A percentile compares a stretch with the other conserved stretches of the same genome.
phyloP scores from a whole-genome alignment of 2,113 vertebrate genomes.

The Ramphastos sulfuratus region DNA sequence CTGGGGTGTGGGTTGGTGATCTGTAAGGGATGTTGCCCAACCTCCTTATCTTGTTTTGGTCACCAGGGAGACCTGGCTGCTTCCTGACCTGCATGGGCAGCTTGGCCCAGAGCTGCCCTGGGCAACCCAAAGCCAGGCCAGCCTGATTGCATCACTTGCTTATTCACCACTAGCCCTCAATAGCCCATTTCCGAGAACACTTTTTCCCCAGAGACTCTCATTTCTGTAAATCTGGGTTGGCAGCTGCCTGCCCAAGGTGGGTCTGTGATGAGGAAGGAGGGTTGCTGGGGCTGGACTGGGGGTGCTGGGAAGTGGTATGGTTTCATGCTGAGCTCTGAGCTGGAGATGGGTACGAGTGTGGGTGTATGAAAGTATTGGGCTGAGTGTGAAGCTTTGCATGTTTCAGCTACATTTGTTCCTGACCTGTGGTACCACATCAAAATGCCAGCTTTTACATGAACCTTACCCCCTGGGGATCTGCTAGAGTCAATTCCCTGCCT shows the following conservation, averaged over 20 bases:
- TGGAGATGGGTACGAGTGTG: accelerated
- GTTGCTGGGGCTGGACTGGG: neutral
- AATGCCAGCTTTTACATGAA: neutral
- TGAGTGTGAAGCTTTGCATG: neutral
- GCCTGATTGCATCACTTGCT: accelerated
- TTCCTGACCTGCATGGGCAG: neutral
- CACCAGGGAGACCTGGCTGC: neutral
- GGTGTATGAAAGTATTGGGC: neutral
- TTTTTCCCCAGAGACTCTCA: neutral
- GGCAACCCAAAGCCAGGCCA: neutral
- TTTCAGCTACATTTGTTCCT: neutral
- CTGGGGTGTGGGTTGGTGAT: neutral
- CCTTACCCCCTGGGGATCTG: neutral
- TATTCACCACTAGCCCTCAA: neutral
- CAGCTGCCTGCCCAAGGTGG: neutral
- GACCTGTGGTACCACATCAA: neutral
- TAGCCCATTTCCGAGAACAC: accelerated
- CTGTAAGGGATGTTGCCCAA: neutral
- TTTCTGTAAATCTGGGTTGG: neutral
- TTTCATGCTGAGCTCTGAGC: neutral
- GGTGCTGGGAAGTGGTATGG: neutral
- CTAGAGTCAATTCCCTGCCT: accelerated
- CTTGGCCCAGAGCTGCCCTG: neutral
- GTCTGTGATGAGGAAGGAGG: neutral
- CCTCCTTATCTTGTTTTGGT: accelerated